Base-by-base conservation (phyloP, 2,888 invertebrate species). In the Agonopterix arenella region DNA sequence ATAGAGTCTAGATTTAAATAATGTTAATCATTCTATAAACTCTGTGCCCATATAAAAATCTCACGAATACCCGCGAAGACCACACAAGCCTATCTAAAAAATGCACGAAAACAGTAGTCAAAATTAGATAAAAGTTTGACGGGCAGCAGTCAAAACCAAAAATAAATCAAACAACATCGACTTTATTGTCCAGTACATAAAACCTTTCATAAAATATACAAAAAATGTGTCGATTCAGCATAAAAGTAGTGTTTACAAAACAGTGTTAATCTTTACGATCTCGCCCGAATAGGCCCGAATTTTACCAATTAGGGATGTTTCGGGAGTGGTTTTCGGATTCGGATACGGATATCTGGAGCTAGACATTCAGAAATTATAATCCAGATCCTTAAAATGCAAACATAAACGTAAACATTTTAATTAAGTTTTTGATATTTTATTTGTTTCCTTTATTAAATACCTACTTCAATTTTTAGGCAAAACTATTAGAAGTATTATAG, bases 161-260 rank as follows among this genome's bases (percentile, higher is more conserved):
- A 43, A 52, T 47, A 49, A 54, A 56, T 57, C 57, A 57, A 53
- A 56, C 56, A 55, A 46, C 37, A 48, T 45, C 47, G 40, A 48
- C 49, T 55, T 53, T 52, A 56, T 45, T 44, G 47, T 40, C 50
- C 47, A 47, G 45, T 54, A 68, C 67, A 64, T 73, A 74, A 73
- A 75, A 68, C 62, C 61, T 55, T 56, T 69, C 66, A 70, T 71
- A 68, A 70, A 73, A 65, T 44, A 51, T 50, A 62, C 62, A 73
- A 78, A 80, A 80, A 76, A 71, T 64, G 66, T 73, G 77, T 76
- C 71, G 74, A 68, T 62, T 74, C 68, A 62, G 69, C 74, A 76
- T 80, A 77, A 81, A 79, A 76, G 66, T 73, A 71, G 72, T 84
- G 84, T 85, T 84, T 84, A 84, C 83, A 83, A 81, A 84, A 82